phyloP scores from a whole-genome alignment of 2,888 invertebrate species.

The Actias luna region DNA sequence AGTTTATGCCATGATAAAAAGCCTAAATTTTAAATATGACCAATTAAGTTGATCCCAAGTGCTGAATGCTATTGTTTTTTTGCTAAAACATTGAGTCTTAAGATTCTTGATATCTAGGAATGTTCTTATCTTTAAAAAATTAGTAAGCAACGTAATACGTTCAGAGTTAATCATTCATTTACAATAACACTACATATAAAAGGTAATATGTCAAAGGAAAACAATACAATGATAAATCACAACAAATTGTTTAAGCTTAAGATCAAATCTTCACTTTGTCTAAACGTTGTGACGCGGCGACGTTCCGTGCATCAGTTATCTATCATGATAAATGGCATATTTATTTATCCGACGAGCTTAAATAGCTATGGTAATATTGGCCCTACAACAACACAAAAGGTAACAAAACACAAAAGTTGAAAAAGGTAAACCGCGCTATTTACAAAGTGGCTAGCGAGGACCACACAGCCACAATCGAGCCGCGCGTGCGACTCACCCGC shows the following conservation, averaged over 20 bases:
- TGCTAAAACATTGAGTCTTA: background rate
- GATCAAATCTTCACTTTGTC: slow-evolving; percentile 72
- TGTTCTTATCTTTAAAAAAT: background rate
- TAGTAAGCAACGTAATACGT: background rate
- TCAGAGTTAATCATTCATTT: slow-evolving; percentile 3
- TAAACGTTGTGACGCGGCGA: slow-evolving; percentile 59
- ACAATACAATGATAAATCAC: slow-evolving; percentile 68
- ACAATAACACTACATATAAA: background rate
- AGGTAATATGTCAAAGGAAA: slow-evolving; percentile 30
- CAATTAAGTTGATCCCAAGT: background rate
- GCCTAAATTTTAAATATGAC: background rate
- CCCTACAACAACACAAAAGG: slow-evolving; percentile 82
- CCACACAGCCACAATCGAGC: slow-evolving; percentile 81
- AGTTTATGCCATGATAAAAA: background rate
- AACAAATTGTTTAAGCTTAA: slow-evolving; percentile 61
- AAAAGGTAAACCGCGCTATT: slow-evolving; percentile 83
- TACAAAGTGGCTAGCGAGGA: slow-evolving; percentile 82
- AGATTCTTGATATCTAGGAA: background rate
- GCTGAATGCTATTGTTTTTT: background rate
- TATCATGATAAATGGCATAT: slow-evolving; percentile 82
- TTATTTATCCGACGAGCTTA: slow-evolving; percentile 81
- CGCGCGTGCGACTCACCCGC: slow-evolving; percentile 79
- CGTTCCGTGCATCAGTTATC: slow-evolving; percentile 77
- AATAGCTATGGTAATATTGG: slow-evolving; percentile 82
- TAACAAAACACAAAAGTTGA: slow-evolving; percentile 82